These are phyloP conservation scores for Ascaphus truei DNA, from an alignment of 2,113 vertebrate species.

Conservation along the genomic window DNA sequence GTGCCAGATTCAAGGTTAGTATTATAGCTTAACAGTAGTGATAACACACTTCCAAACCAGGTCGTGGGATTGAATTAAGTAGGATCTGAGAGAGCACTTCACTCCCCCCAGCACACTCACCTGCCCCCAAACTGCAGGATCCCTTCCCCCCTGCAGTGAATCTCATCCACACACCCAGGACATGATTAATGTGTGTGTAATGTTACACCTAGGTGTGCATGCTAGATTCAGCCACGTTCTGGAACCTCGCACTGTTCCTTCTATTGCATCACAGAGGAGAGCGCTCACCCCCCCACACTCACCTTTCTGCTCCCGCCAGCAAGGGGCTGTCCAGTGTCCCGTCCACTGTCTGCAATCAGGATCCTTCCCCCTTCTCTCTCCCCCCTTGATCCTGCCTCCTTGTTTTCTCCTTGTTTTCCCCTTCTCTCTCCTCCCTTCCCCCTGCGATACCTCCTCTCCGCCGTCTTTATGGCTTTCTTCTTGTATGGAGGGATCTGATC, in stretches of 20 bases:
- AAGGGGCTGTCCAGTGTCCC: neutral
- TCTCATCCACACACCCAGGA: neutral
- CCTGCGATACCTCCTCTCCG: conserved; percentile 6
- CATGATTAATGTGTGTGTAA: neutral
- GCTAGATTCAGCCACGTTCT: neutral
- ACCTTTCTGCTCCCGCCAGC: conserved; percentile 8
- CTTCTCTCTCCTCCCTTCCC: conserved; percentile 6
- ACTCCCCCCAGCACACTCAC: too few species aligned
- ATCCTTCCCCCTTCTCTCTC: neutral
- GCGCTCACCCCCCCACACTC: neutral
- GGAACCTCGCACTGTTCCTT: neutral
- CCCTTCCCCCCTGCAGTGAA: too few species aligned
- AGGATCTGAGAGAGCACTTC: too few species aligned
- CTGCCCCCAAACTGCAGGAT: too few species aligned
- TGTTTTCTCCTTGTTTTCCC: too few species aligned
- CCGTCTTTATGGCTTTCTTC: neutral
- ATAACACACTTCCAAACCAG: too few species aligned
- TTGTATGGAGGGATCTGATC: neutral
- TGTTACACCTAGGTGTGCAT: too few species aligned
- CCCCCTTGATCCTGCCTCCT: neutral
- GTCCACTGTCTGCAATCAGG: neutral
- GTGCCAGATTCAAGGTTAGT: too few species aligned
- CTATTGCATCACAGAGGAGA: neutral
- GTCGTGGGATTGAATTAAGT: too few species aligned
- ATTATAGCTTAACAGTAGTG: too few species aligned